phyloP scores from a whole-genome alignment of 2,113 vertebrate genomes.

The Calyptomena viridis region DNA sequence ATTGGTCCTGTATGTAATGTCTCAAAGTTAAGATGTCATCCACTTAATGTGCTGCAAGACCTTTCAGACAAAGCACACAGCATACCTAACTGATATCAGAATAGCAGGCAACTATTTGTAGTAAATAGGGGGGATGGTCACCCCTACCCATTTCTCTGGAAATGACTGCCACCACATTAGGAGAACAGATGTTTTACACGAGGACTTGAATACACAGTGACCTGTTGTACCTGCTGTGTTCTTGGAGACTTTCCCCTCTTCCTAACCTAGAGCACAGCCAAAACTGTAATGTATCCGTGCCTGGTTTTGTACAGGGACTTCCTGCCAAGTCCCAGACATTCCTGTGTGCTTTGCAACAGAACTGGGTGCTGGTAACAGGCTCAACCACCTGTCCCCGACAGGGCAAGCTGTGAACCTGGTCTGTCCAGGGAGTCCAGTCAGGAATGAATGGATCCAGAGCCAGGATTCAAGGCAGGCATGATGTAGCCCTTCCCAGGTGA shows the following conservation, averaged over 20 bases:
- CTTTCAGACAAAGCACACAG: background rate
- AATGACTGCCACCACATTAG: background rate
- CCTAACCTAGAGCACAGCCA: background rate
- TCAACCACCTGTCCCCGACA: background rate
- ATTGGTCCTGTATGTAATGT: background rate
- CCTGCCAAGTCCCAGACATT: background rate
- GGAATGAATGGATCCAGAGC: background rate
- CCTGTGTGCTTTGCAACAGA: background rate
- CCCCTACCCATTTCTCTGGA: background rate
- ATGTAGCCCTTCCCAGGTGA: background rate
- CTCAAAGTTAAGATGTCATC: background rate
- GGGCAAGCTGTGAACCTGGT: fast-evolving
- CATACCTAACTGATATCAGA: fast-evolving
- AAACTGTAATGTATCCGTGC: background rate
- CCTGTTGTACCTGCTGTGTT: background rate
- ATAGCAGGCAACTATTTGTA: background rate
- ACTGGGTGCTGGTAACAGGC: background rate
- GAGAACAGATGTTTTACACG: background rate
- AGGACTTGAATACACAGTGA: background rate
- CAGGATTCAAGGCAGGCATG: background rate
- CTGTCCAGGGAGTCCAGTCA: background rate
- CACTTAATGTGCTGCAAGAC: background rate
- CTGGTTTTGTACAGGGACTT: background rate
- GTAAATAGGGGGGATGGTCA: background rate
- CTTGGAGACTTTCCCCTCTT: background rate